phyloP scores from a whole-genome alignment of 2,888 invertebrate genomes.

The Onthophagus sagittarius region DNA sequence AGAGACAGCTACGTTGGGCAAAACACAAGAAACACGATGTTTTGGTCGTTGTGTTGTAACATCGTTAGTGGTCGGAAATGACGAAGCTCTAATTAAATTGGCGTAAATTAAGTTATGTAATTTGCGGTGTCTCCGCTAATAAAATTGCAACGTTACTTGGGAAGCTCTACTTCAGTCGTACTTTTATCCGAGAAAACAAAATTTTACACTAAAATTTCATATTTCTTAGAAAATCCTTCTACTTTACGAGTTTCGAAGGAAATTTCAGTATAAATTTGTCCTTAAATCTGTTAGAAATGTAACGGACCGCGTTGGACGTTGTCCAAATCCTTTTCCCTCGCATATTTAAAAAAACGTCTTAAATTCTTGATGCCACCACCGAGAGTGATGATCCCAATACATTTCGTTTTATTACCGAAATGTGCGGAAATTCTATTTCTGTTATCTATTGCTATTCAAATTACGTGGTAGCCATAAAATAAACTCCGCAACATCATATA shows the following conservation, averaged over 20 bases:
- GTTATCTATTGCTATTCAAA: not conserved
- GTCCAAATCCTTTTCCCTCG: not conserved
- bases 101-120: not conserved
- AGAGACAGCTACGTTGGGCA: not conserved
- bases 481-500: not conserved
- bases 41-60: not conserved
- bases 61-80: not conserved
- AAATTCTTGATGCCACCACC: not conserved
- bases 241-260: not conserved
- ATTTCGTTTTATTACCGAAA: not conserved
- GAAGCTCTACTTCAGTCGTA: not conserved
- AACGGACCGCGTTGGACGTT: not conserved
- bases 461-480: not conserved
- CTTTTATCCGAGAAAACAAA: not conserved
- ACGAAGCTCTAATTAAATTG: not conserved
- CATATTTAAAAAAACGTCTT: not conserved
- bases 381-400: not conserved
- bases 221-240: not conserved
- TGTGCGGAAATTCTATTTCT: not conserved
- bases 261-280: not conserved
- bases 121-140: not conserved
- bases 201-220: not conserved
- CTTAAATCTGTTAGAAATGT: not conserved
- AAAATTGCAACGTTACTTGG: not conserved
- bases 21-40: not conserved